Evolutionary conservation across 2,797 vertebrate genomes (phyloP).

Genomic region (Melanotaenia nigrans): DNA sequence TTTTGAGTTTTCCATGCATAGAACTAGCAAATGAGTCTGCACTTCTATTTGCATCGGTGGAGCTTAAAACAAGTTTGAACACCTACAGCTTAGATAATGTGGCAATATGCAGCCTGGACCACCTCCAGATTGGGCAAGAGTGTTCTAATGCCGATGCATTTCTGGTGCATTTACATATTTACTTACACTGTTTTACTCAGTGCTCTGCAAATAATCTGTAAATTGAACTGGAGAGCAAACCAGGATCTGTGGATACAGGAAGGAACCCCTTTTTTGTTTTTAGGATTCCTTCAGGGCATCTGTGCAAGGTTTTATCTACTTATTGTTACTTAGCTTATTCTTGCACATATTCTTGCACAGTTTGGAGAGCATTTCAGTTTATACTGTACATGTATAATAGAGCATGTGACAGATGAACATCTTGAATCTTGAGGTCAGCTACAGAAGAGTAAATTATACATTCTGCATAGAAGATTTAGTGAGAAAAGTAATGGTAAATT

Average conservation of each 20-base stretch:
- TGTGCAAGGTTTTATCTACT: background rate
- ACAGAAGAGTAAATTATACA: background rate
- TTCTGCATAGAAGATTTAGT: conserved; percentile 8
- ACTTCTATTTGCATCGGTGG: background rate
- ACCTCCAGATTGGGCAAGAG: background rate
- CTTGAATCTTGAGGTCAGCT: background rate
- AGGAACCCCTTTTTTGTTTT: background rate
- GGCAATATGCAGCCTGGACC: background rate
- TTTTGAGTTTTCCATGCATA: background rate
- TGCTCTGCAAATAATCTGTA: background rate
- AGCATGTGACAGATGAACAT: no score
- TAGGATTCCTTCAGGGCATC: background rate
- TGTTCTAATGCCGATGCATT: background rate
- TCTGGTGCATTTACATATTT: background rate
- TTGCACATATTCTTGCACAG: no score
- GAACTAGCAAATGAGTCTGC: background rate
- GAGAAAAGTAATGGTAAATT: conserved; percentile 5
- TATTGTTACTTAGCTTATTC: no score
- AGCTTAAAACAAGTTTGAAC: background rate
- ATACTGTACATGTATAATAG: no score
- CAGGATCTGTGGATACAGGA: background rate
- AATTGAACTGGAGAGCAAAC: background rate
- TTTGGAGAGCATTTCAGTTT: no score
- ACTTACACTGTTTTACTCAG: background rate
- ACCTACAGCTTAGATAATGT: background rate